These are phyloP conservation scores for Heliconius ismenius DNA, from an alignment of 2,888 invertebrate genomes.

Conservation along the genomic window DNA sequence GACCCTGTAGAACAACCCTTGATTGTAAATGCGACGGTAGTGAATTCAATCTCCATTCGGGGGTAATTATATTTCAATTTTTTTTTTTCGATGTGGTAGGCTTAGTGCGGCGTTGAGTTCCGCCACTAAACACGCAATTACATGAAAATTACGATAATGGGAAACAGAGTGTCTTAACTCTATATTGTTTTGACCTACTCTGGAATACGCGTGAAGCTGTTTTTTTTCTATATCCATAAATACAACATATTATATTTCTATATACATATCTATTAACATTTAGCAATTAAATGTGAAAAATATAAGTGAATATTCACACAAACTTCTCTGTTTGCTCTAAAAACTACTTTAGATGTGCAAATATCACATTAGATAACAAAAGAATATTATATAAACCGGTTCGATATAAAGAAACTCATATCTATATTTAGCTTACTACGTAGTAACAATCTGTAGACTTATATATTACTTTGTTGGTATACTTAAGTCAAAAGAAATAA, in stretches of 20 bases:
- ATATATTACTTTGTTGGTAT: neutral
- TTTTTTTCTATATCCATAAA: neutral
- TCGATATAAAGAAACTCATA: slow-evolving; percentile 1
- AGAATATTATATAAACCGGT: neutral
- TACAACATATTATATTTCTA: neutral
- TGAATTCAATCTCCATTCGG: too few relatives aligned
- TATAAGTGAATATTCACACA: too few relatives aligned
- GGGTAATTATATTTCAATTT: neutral
- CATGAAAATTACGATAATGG: neutral
- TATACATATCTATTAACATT: neutral
- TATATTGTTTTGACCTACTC: neutral
- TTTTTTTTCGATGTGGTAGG: neutral
- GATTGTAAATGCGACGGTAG: too few relatives aligned
- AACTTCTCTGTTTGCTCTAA: neutral
- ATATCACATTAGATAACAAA: neutral
- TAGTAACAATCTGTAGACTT: neutral
- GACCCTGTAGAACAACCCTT: too few relatives aligned
- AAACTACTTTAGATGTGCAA: neutral
- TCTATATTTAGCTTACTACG: neutral
- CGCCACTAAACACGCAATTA: neutral
- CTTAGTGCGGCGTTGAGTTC: neutral
- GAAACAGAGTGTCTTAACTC: neutral
- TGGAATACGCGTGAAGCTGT: neutral
- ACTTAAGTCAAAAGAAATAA: neutral
- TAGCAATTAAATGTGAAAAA: neutral